Evolutionary conservation across 2,888 invertebrate genomes (phyloP).

Genomic region (Drosophila austrosaltans): DNA sequence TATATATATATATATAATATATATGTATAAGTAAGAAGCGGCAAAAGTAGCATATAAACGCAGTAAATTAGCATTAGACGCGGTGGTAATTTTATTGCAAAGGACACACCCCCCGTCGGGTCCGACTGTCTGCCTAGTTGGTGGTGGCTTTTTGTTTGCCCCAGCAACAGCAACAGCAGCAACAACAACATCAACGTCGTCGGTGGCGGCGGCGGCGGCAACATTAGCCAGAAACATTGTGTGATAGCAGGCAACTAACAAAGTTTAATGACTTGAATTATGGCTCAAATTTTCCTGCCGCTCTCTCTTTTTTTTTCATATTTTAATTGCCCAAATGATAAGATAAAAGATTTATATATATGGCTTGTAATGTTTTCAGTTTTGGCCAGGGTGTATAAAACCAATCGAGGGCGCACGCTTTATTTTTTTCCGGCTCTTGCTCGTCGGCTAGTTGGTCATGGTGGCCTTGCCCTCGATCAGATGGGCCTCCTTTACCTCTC

Average conservation of each 20-base stretch:
- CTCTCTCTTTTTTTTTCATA: constrained; percentile 41
- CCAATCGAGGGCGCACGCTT: no score
- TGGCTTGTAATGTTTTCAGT: no score
- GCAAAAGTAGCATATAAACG: constrained; percentile 47
- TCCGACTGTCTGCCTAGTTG: constrained; percentile 15
- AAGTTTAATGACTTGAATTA: constrained; percentile 56
- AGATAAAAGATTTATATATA: constrained; percentile 40
- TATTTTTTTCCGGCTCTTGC: no score
- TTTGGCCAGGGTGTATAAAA: no score
- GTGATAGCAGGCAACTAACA: constrained; percentile 33
- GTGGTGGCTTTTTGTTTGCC: constrained; percentile 29
- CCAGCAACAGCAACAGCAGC: constrained; percentile 23
- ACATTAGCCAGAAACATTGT: constrained; percentile 13
- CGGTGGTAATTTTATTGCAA: constrained; percentile 65
- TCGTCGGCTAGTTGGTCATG: no score
- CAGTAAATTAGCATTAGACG: constrained; percentile 75
- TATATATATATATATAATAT: no score
- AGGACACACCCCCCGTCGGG: constrained; percentile 40
- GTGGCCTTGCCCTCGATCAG: no score
- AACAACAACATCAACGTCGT: background rate
- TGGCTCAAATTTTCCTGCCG: constrained; percentile 36
- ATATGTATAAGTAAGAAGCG: constrained; percentile 6
- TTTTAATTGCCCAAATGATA: constrained; percentile 52
- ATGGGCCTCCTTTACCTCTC: no score
- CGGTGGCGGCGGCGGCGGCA: constrained; percentile 5